Percentiles rank a stretch among this genome's conserved stretches.
Evolutionary conservation across 2,888 invertebrate species (phyloP).

Genomic region (Bembecia ichneumoniformis): DNA sequence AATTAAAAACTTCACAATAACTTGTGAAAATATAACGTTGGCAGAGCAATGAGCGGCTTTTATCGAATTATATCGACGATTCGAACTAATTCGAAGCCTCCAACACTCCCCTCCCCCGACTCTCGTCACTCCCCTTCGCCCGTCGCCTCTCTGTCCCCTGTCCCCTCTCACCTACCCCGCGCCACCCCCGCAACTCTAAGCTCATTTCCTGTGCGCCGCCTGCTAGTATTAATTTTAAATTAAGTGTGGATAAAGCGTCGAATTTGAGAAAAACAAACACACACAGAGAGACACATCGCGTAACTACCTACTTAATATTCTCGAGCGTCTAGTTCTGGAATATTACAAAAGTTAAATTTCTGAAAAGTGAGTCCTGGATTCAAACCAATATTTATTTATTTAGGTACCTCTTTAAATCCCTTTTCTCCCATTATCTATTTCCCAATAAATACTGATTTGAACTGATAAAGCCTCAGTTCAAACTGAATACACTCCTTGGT

Average conservation of each 20-base stretch:
- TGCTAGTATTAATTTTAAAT: constrained; percentile 82
- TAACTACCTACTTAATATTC: too few relatives aligned
- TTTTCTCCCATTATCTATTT: too few relatives aligned
- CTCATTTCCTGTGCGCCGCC: constrained; percentile 79
- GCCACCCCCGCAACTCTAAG: constrained; percentile 65
- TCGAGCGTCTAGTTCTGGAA: too few relatives aligned
- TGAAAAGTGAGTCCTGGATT: too few relatives aligned
- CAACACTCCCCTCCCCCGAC: constrained; percentile 9
- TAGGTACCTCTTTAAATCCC: too few relatives aligned
- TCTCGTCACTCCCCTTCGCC: constrained; percentile 24
- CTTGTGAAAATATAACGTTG: constrained; percentile 2
- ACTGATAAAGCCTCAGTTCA: too few relatives aligned
- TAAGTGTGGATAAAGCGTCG: constrained; percentile 71
- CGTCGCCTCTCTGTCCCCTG: constrained; percentile 1
- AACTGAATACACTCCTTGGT: too few relatives aligned
- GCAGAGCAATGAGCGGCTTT: constrained; percentile 24
- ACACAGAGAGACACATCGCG: neutral
- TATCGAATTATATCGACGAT: constrained; percentile 38
- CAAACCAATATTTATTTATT: too few relatives aligned
- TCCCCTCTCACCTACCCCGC: constrained; percentile 16
- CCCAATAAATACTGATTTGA: too few relatives aligned
- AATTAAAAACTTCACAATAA: too few relatives aligned
- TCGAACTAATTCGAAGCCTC: constrained; percentile 46
- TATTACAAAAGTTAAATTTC: too few relatives aligned
- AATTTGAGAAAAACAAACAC: constrained; percentile 24